phyloP scores from a whole-genome alignment of 1,140 invertebrate species.

The Oryctes rhinoceros region DNA sequence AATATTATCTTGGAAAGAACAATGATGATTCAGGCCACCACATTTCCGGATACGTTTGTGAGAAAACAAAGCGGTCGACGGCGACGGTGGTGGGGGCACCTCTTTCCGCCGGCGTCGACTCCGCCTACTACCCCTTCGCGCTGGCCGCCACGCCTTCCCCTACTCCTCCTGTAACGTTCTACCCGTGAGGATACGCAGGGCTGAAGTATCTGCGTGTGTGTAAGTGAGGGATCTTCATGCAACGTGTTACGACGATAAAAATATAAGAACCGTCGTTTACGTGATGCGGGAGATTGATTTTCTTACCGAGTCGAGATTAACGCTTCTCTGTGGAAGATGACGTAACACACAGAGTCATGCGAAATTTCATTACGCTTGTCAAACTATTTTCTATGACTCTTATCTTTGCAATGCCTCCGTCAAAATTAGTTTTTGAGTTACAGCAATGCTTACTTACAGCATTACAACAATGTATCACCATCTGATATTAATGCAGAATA shows the following conservation, averaged over 20 bases:
- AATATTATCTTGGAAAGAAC: slow-evolving; percentile 62
- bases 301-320: neutral
- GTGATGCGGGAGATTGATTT: neutral
- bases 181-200: neutral
- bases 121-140: slow-evolving; percentile 26
- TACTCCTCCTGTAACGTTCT: neutral
- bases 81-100: slow-evolving; percentile 45
- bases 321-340: neutral
- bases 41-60: slow-evolving; percentile 60
- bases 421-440: too few species aligned
- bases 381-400: too few species aligned
- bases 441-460: too few species aligned
- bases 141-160: neutral
- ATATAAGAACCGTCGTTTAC: neutral
- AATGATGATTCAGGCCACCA: slow-evolving; percentile 62
- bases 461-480: too few species aligned
- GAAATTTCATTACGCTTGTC: too few species aligned
- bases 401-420: too few species aligned
- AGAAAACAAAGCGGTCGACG: slow-evolving; percentile 59
- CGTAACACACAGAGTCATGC: too few species aligned
- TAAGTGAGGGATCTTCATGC: too few species aligned
- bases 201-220: too few species aligned
- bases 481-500: too few species aligned
- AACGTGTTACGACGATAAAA: slow-evolving; percentile 1
- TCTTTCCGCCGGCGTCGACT: neutral